A percentile compares a stretch with the other conserved stretches of the same genome.
phyloP scores from a whole-genome alignment of 2,113 vertebrate species.

The Mohoua ochrocephala region DNA sequence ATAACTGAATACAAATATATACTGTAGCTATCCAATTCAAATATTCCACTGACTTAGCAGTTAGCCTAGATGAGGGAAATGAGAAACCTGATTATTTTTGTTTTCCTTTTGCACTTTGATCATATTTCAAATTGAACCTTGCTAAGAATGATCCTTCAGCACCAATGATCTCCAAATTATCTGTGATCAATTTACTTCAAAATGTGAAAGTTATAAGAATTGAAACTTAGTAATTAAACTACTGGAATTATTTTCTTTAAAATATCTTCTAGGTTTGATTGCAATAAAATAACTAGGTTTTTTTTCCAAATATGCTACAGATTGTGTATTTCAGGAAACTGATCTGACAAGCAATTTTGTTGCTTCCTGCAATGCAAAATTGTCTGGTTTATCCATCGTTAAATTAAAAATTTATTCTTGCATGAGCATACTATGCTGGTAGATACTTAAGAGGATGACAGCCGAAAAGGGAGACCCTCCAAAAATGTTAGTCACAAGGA shows the following conservation, averaged over 20 bases:
- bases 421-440: not conserved
- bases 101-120: not conserved
- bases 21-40: not conserved
- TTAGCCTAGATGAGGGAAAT: not conserved
- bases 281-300: not conserved
- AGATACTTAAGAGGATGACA: not conserved
- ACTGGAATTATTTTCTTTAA: not conserved
- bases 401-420: constrained; percentile 46
- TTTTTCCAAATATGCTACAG: not conserved
- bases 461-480: not conserved
- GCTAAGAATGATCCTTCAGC: not conserved
- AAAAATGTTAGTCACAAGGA: not conserved
- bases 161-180: not conserved
- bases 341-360: constrained; percentile 1
- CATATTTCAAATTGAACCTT: not conserved
- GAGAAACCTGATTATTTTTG: not conserved
- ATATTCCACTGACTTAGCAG: not conserved
- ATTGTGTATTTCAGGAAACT: not conserved
- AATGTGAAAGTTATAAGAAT: not conserved
- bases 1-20: not conserved
- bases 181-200: not conserved
- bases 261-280: not conserved
- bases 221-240: not conserved
- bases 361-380: constrained; percentile 7
- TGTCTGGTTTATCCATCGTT: constrained; percentile 18